Percentiles rank a stretch among this genome's conserved stretches.
Conservation (phyloP, 2,113 vertebrate genomes). For the Phodopus roborovskii region DNA sequence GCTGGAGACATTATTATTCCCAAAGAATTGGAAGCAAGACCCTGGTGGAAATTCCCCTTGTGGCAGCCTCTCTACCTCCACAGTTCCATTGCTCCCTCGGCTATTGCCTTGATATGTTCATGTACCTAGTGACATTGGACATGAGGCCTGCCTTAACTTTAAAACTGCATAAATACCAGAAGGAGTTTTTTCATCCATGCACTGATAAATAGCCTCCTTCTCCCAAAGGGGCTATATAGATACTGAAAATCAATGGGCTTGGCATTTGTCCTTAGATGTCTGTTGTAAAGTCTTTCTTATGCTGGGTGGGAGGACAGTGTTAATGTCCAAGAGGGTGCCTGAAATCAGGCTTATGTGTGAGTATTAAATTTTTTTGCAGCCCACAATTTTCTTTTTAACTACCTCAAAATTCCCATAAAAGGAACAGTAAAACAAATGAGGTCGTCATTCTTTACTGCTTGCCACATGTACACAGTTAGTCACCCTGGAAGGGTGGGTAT, state of each 20-base stretch:
- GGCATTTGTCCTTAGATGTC: constrained; percentile 42
- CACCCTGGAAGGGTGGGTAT: background rate
- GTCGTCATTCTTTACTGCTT: constrained; percentile 46
- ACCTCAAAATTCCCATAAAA: background rate
- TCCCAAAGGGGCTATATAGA: background rate
- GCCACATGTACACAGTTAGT: background rate
- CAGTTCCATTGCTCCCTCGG: background rate
- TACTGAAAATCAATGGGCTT: constrained; percentile 48
- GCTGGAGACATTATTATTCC: background rate
- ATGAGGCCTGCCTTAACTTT: constrained; percentile 37
- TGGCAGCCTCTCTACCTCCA: background rate
- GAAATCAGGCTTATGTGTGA: constrained; percentile 44
- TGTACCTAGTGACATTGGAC: background rate
- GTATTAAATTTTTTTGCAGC: constrained; percentile 21
- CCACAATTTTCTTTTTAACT: background rate
- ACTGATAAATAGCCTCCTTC: constrained; percentile 4
- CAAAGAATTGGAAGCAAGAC: background rate
- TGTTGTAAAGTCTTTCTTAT: constrained; percentile 56
- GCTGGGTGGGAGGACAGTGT: background rate
- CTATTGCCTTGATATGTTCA: background rate
- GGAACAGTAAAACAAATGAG: constrained; percentile 65
- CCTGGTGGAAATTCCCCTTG: background rate
- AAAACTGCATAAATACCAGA: constrained; percentile 50
- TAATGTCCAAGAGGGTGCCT: constrained; percentile 11
- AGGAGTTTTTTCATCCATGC: background rate